Percentiles rank a stretch among this genome's conserved stretches.
phyloP scores from a whole-genome alignment of 2,888 invertebrate genomes.

The Cephus sareptanus region DNA sequence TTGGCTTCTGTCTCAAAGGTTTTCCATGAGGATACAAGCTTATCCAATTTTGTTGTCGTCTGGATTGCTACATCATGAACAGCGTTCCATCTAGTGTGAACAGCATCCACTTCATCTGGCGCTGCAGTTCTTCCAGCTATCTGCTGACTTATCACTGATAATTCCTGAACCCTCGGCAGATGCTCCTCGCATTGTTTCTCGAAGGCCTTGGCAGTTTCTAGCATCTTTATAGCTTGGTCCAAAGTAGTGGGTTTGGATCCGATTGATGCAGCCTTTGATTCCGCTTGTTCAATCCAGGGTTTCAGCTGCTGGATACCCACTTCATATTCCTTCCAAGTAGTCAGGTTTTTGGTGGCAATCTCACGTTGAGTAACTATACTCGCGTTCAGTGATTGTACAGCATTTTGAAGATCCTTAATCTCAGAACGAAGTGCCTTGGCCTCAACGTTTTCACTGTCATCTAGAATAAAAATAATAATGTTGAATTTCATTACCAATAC shows the following conservation, averaged over 20 bases:
- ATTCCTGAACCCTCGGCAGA: constrained; percentile 78
- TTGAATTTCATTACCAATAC: background rate
- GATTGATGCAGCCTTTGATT: constrained; percentile 79
- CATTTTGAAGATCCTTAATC: constrained; percentile 79
- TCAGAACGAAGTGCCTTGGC: constrained; percentile 81
- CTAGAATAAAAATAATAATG: constrained; percentile 34
- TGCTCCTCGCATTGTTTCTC: constrained; percentile 83
- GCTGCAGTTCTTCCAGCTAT: constrained; percentile 81
- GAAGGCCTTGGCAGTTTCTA: constrained; percentile 78
- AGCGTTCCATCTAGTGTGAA: constrained; percentile 85
- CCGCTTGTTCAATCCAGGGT: constrained; percentile 90
- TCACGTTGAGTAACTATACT: constrained; percentile 82
- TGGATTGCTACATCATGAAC: constrained; percentile 85
- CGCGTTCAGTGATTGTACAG: constrained; percentile 80
- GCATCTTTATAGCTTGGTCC: constrained; percentile 83
- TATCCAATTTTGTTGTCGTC: constrained; percentile 82
- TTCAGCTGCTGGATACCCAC: constrained; percentile 81
- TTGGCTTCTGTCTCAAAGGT: constrained; percentile 82
- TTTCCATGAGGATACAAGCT: constrained; percentile 83
- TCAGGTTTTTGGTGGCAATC: constrained; percentile 80
- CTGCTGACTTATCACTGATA: constrained; percentile 80
- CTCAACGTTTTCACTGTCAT: constrained; percentile 76
- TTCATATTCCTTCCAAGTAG: constrained; percentile 88
- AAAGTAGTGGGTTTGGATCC: constrained; percentile 81
- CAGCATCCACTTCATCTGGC: constrained; percentile 85